Evolutionary conservation across 2,888 invertebrate species (phyloP), one percentile per base, ranked within the genome.

Genomic region (Leucophenga montana): DNA sequence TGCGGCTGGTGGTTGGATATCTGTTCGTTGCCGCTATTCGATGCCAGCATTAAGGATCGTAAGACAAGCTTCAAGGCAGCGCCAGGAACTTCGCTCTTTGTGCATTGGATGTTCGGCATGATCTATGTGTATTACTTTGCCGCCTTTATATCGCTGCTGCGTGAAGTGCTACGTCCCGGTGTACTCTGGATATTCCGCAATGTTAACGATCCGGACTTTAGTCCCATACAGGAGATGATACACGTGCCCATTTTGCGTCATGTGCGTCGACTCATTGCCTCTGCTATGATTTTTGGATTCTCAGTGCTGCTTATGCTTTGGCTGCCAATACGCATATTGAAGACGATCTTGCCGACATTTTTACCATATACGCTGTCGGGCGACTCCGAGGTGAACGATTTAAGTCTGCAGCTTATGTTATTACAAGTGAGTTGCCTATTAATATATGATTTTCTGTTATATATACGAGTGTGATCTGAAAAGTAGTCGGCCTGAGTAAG

Each of bases 1-100:
- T 99, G 98, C 85, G 99, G 99, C 9, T 99, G 98, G 97, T 99
- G 99, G 99, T 90, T 99, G 71, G 99, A 99, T 86, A 95, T 99
- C 70, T 99, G 99, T 87, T 98, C 99, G 0, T 89, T 99, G 78
- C 93, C 95, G 0, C 92, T 97, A 92, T 96, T 97, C 80, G 96
- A 97, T 86, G 96, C 97, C 1, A 83, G 77, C 22, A 33, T 95
- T 0, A 94, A 94, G 86, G 96, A 96, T 85, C 92, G 99, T 50
- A 95, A 97, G 87, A 91, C 93, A 0, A 96, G 95, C 74, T 96
- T 99, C 79, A 92, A 94, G 75, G 92, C 95, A 0, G 97, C 98
- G 0, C 99, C 99, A 0, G 97, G 97, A 80, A 98, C 99, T 0
- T 96, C 97, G 0, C 95, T 99, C 91, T 99, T 99, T 87, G 95